These are phyloP conservation scores for Scalopus aquaticus DNA, from an alignment of 2,113 vertebrate genomes.

Conservation along the genomic window DNA sequence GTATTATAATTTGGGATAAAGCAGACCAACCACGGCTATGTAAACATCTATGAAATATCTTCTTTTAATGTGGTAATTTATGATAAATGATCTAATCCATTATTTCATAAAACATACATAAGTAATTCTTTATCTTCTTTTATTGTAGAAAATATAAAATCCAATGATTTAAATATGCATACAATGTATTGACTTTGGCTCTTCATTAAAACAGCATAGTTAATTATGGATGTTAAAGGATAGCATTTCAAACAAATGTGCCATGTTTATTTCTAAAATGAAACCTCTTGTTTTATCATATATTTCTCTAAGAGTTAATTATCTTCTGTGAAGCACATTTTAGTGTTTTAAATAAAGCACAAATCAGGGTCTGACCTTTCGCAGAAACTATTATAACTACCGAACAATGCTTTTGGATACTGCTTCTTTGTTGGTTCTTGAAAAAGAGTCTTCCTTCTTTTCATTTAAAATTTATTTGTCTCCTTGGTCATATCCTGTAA, in stretches of 20 bases:
- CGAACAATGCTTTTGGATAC: conserved; percentile 67
- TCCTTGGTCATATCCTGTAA: conserved; percentile 77
- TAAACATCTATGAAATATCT: background rate
- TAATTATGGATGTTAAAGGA: background rate
- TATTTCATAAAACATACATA: background rate
- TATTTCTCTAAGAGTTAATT: conserved; percentile 18
- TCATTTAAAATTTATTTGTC: conserved; percentile 84
- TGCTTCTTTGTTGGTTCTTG: conserved; percentile 66
- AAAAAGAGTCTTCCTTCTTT: conserved; percentile 75
- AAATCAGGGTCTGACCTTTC: conserved; percentile 79
- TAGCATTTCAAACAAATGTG: background rate
- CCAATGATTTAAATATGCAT: background rate
- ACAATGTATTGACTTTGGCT: background rate
- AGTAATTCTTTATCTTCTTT: background rate
- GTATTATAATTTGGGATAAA: background rate
- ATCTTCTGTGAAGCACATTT: background rate
- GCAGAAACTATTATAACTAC: conserved; percentile 67
- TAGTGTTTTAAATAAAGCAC: conserved; percentile 62
- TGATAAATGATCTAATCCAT: background rate
- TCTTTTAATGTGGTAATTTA: background rate
- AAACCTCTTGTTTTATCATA: background rate
- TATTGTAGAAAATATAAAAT: background rate
- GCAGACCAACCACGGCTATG: background rate
- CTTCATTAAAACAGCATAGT: background rate
- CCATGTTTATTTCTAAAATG: background rate